Conservation (phyloP, 2,113 vertebrate species). For the Aix galericulata region DNA sequence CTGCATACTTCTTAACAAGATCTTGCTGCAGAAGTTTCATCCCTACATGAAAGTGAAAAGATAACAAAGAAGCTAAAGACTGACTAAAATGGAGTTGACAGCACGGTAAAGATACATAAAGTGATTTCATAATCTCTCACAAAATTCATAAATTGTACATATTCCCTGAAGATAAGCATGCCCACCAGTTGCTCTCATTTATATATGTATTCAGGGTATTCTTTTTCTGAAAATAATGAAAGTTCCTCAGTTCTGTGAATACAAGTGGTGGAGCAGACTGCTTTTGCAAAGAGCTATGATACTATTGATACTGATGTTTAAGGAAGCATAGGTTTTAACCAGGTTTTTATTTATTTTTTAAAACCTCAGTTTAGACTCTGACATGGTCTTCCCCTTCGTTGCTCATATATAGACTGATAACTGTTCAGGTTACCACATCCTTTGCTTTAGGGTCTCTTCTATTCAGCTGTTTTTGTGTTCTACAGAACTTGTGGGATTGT, state of each 20-base stretch:
- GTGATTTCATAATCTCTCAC: neutral
- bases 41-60: neutral
- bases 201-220: neutral
- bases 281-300: neutral
- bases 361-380: neutral
- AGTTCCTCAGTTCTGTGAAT: neutral
- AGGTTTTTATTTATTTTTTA: neutral
- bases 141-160: neutral
- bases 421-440: neutral
- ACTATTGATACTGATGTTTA: neutral
- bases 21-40: constrained; percentile 9
- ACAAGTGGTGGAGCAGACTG: neutral
- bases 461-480: neutral
- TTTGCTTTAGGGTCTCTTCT: neutral
- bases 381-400: neutral
- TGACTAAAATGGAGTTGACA: neutral
- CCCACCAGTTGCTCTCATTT: neutral
- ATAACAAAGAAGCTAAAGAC: neutral
- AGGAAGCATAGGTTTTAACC: neutral
- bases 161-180: neutral
- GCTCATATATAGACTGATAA: rapidly evolving
- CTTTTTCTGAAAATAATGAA: neutral
- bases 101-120: neutral
- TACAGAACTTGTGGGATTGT: neutral
- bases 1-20: constrained; percentile 20